A percentile compares a stretch with the other conserved stretches of the same genome.
These are phyloP conservation scores for Bucco capensis DNA, from an alignment of 2,113 vertebrate genomes.

Conservation along the genomic window DNA sequence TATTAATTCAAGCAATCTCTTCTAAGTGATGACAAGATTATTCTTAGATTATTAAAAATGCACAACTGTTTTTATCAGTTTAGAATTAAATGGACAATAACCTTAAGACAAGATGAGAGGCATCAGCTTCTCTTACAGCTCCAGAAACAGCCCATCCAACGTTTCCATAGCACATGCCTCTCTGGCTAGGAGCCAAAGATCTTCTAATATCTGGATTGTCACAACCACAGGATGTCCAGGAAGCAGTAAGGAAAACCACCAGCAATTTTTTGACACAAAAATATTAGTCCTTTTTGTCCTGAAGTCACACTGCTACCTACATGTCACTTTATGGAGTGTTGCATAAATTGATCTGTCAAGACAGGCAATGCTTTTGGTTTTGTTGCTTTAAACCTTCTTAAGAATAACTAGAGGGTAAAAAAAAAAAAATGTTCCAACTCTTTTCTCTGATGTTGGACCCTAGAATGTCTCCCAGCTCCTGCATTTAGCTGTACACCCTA, in stretches of 20 bases:
- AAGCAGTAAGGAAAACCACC: background rate
- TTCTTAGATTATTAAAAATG: background rate
- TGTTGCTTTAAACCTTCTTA: background rate
- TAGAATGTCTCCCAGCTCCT: background rate
- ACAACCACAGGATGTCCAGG: background rate
- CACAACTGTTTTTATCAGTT: background rate
- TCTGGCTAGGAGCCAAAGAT: background rate
- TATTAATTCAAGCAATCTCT: background rate
- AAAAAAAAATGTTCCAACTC: background rate
- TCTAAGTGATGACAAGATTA: background rate
- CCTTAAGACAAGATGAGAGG: background rate
- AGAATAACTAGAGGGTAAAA: background rate
- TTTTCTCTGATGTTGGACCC: background rate
- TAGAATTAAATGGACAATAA: background rate
- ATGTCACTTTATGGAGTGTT: background rate
- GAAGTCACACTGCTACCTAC: background rate
- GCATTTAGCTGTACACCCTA: background rate
- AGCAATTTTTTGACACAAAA: background rate
- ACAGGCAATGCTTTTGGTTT: background rate
- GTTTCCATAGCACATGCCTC: background rate
- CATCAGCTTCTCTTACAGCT: background rate
- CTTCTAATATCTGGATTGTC: background rate
- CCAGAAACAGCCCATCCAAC: background rate
- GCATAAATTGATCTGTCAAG: background rate
- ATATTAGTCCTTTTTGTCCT: background rate